Conservation (phyloP, 2,888 invertebrate genomes). For the Bugulina stolonifera region DNA sequence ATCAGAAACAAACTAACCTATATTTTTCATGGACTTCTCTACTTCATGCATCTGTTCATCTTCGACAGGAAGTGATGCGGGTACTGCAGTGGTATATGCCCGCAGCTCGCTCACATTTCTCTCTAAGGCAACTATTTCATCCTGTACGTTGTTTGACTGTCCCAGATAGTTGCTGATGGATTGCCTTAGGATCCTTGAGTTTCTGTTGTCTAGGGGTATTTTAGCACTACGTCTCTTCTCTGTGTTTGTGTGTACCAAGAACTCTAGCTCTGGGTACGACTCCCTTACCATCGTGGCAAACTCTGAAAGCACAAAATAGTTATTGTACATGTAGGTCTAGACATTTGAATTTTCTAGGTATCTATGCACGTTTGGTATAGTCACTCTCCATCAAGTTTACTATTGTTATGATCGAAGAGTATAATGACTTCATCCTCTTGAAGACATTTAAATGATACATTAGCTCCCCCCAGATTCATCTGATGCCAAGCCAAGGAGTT, state of each 20-base stretch:
- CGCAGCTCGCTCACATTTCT: background rate
- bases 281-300: constrained; percentile 12
- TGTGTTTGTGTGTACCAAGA: background rate
- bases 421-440: no score
- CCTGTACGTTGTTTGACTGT: constrained; percentile 4
- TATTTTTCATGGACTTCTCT: constrained; percentile 4
- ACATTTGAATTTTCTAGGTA: no score
- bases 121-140: background rate
- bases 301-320: background rate
- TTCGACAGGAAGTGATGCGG: constrained; percentile 14
- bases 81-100: background rate
- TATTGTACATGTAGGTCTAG: no score
- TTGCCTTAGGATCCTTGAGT: background rate
- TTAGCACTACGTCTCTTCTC: constrained; percentile 9
- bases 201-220: constrained; percentile 7
- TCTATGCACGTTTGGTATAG: no score
- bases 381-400: no score
- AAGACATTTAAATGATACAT: no score
- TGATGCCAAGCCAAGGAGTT: no score
- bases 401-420: no score
- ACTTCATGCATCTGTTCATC: constrained; percentile 24
- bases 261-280: background rate
- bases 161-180: constrained; percentile 16
- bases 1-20: constrained; percentile 8
- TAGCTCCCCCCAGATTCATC: no score